Evolutionary conservation across 1,140 invertebrate species (phyloP).

Genomic region (Trichogramma pretiosum): DNA sequence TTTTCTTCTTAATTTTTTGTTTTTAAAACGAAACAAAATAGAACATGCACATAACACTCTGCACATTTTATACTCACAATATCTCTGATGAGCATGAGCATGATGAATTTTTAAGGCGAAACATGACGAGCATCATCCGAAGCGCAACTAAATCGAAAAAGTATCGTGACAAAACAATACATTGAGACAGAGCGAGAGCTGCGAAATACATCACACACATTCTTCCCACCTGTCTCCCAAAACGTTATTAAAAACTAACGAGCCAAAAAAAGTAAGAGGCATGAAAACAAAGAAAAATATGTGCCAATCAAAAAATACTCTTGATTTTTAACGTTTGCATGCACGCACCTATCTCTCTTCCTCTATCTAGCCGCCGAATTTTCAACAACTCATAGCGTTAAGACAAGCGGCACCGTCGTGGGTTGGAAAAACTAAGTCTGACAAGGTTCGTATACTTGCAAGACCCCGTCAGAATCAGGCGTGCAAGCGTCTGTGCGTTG

Average conservation of each 20-base stretch:
- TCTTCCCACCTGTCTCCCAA: neutral
- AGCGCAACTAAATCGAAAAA: no score
- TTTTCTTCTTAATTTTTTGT: neutral
- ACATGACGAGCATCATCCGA: no score
- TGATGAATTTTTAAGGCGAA: no score
- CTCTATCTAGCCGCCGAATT: conserved; percentile 64
- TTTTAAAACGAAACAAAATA: no score
- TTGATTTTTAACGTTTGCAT: conserved; percentile 44
- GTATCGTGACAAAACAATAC: no score
- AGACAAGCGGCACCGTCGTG: conserved; percentile 74
- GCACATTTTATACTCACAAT: no score
- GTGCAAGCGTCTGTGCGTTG: no score
- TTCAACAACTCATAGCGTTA: conserved; percentile 65
- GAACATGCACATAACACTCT: no score
- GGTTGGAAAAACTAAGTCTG: conserved; percentile 73
- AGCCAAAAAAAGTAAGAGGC: neutral
- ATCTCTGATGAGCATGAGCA: conserved; percentile 16
- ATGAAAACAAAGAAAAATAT: conserved; percentile 2
- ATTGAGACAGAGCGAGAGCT: conserved; percentile 2
- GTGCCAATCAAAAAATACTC: no score
- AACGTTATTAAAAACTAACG: neutral
- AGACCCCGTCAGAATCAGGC: no score
- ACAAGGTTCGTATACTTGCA: conserved; percentile 72
- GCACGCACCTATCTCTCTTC: conserved; percentile 39
- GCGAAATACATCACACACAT: neutral